Base-by-base conservation (phyloP, 2,797 vertebrate species). In the Micropoecilia bifurca region DNA sequence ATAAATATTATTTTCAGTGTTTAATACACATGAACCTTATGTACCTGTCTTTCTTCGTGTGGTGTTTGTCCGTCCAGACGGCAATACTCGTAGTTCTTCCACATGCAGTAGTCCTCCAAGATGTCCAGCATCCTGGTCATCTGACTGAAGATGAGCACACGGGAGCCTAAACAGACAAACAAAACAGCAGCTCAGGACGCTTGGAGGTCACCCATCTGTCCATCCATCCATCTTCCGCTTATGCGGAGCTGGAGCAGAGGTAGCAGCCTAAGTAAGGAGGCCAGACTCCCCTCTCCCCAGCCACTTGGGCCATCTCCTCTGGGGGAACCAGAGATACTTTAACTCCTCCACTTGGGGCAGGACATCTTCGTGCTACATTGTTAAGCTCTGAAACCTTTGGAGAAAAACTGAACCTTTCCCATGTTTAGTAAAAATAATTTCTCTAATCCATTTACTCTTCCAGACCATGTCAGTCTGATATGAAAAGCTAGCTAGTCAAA, bases 61-160 rank as follows among this genome's bases (percentile, higher is more conserved):
- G 98, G 97, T 0, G 99, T 99, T 87, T 99, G 98, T 14, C 99
- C 99, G 88, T 99, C 98, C 91, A 99, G 92, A 33, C 99, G 96
- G 76, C 98, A 99, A 75, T 99, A 99, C 50, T 96, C 96, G 0
- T 98, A 98, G 90, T 98, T 99, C 88, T 97, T 96, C 99, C 99
- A 99, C 99, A 99, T 99, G 85, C 99, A 99, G 80, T 99, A 99
- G 91, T 99, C 99, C 95, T 99, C 99, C 95, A 99, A 95, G 94
- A 99, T 99, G 93, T 99, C 99, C 83, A 99, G 92, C 84, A 99
- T 92, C 93, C 99, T 97, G 82, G 98, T 99, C 99, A 99, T 99
- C 92, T 99, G 99, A 93, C 99, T 99, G 93, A 99, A 99, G 93
- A 99, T 98, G 77, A 99, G 95, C 83, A 99, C 96, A 74, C 98